Base-by-base conservation (phyloP, 1,140 invertebrate species). In the Nymphalis io region DNA sequence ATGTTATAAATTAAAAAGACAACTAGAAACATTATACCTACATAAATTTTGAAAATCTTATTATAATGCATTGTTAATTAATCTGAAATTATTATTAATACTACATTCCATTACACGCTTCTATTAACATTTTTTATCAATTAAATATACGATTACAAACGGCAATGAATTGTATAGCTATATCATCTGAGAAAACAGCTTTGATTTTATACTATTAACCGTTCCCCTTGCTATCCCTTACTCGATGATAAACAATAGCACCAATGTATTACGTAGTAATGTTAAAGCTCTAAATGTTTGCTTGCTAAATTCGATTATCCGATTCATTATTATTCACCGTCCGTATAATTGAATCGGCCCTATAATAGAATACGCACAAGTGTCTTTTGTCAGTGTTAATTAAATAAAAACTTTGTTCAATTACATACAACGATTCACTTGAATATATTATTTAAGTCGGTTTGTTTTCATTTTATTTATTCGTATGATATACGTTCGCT, bases 311-410 rank as follows among this genome's bases (percentile, higher is more conserved):
- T 53, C 59, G 42, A 23, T 60, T 62, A 62, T 46, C 10, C 60
- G 23, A 62, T 33, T 51, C 60, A 63, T 63, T 63, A 38, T 33
- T 46, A 63, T 51, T 63, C 60, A 63, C 44, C 51, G 33, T 18
- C 60, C 60, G 60, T 63, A 63, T 63, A 63, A 63, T 63, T 63
- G 60, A 63, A 63, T 63, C 60, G 44, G 46, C 23, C 60, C 23
- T 44, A 2, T 60, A 39, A 55, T 55, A 20, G 21, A 55, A 55
- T 55, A 55, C 51, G 60, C 60, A 63, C 60, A 63, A 63, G 60
- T 63, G 60, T 63, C 46, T 63, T 63, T 63, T 63, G 27, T 63
- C 46, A 63, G 60, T 51, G 60, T 63, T 63, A 53, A 63, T 63
- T 63, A 63, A 53, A 53, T 53, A 63, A 63, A 63, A 63, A 63